Evolutionary conservation across 2,888 invertebrate genomes (phyloP).

Genomic region (Cantharis nigra): DNA sequence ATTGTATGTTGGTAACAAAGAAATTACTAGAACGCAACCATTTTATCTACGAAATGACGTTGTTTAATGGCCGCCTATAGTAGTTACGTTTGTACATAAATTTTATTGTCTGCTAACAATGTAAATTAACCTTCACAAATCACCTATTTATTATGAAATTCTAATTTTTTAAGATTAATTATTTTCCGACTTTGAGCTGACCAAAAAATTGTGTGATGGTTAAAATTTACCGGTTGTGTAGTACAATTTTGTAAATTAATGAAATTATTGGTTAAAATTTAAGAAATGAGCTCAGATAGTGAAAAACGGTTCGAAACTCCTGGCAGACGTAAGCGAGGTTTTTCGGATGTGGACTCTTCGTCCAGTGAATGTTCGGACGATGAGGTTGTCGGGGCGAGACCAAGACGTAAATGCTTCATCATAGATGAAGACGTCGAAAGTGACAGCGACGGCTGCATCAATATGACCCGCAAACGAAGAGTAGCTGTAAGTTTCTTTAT

Average conservation of each 20-base stretch:
- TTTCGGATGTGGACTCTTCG: constrained; percentile 40
- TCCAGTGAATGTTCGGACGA: constrained; percentile 33
- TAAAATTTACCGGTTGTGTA: background rate
- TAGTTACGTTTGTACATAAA: background rate
- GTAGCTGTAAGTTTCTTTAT: constrained; percentile 52
- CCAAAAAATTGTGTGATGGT: background rate
- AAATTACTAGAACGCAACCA: background rate
- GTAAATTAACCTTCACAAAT: background rate
- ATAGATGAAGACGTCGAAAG: constrained; percentile 51
- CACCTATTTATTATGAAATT: background rate
- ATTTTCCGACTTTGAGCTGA: background rate
- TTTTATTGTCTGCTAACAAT: background rate
- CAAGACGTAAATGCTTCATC: constrained; percentile 29
- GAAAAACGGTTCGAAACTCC: constrained; percentile 31
- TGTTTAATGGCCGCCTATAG: background rate
- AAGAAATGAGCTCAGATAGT: constrained; percentile 13
- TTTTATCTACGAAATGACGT: background rate
- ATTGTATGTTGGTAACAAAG: background rate
- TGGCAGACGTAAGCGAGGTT: constrained; percentile 43
- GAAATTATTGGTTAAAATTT: background rate
- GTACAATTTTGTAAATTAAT: background rate
- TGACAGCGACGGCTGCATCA: constrained; percentile 55
- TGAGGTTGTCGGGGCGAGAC: constrained; percentile 28
- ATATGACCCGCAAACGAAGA: constrained; percentile 55
- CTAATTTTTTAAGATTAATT: background rate